Evolutionary conservation across 1,140 invertebrate species (phyloP), one percentile per base, ranked within the genome.

Genomic region (Bombus fervidus): DNA sequence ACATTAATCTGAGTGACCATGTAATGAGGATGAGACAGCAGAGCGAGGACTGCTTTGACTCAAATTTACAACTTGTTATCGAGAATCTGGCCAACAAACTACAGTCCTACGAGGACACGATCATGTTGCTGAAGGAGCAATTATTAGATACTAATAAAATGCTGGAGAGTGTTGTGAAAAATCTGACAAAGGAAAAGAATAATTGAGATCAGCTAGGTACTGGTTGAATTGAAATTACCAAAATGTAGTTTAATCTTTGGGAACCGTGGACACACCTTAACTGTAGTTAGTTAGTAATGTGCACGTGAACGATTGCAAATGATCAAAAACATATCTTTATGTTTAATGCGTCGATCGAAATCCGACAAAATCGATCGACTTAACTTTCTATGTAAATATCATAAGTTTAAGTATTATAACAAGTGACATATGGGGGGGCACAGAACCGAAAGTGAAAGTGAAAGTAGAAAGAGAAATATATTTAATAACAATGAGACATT

Each of bases 111-210:
- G 93, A 94, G 66, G 91, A 93, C 25, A 90, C 92, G 1, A 90
- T 95, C 47, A 92, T 92, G 57, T 64, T 91, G 28, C 88, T 95
- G 2, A 93, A 91, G 74, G 90, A 93, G 53, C 93, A 94, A 28
- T 71, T 95, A 4, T 71, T 91, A 43, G 90, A 92, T 85, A 93
- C 92, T 41, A 94, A 95, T 69, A 93, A 93, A 81, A 90, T 93
- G 76, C 79, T 95, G 47, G 91, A 93, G 37, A 92, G 85, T 87
- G 88, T 95, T 47, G 62, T 93, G 13, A 37, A 86, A 5, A 91
- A 77, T 69, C 79, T 93, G 25, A 71, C 72, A 13, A 89, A 88
- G 66, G 78, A 87, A 69, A 83, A 90, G 57, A 68, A 25, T 79
- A 89, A 82, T 25, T 89, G 68, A 80, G 18, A 34, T 62, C 47